Evolutionary conservation across 2,113 vertebrate genomes (phyloP).

Genomic region (Dendropsophus ebraccatus): DNA sequence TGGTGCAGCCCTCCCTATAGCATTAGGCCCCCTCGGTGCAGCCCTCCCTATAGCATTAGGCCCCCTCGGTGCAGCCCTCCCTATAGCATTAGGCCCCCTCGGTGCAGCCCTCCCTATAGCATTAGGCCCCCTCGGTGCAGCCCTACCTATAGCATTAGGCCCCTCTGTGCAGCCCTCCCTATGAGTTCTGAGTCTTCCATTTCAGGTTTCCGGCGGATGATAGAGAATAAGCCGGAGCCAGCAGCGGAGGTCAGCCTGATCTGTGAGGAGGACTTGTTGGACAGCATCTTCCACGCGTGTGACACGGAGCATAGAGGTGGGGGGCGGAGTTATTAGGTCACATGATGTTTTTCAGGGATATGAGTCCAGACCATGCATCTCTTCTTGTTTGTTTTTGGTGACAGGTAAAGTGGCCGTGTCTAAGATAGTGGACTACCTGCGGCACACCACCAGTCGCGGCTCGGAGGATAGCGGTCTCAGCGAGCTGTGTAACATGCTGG

Average conservation of each 20-base stretch:
- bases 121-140: no score
- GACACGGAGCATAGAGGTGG: conserved; percentile 82
- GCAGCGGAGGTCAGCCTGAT: conserved; percentile 73
- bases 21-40: no score
- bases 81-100: no score
- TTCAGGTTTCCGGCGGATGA: conserved; percentile 53
- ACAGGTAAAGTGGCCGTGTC: conserved; percentile 87
- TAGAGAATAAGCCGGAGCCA: conserved; percentile 33
- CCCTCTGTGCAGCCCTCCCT: no score
- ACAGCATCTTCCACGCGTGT: conserved; percentile 83
- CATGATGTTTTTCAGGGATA: no score
- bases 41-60: no score
- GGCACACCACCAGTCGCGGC: conserved; percentile 77
- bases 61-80: no score
- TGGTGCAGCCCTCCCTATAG: no score
- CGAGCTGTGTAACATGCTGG: conserved; percentile 86
- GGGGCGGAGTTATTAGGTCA: not conserved
- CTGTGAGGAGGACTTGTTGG: conserved; percentile 84
- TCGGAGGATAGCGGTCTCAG: conserved; percentile 82
- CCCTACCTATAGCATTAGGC: no score
- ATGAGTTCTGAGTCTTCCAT: no score
- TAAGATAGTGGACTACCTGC: conserved; percentile 85
- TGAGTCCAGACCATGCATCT: no score
- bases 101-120: no score
- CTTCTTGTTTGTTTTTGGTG: not conserved